phyloP scores from a whole-genome alignment of 1,140 invertebrate genomes.

The Bombus pascuorum region DNA sequence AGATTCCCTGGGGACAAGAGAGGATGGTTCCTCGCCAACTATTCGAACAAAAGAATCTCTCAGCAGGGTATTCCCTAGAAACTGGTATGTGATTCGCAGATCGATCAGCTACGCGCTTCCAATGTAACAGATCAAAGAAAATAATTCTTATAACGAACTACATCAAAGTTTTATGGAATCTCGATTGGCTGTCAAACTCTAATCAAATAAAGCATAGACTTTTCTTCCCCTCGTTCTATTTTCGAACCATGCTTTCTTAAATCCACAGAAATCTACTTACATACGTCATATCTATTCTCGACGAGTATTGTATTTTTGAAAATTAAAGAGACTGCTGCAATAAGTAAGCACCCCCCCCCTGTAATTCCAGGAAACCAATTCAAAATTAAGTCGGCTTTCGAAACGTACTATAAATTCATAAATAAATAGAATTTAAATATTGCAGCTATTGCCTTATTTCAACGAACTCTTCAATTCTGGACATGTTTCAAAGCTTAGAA shows the following conservation, averaged over 20 bases:
- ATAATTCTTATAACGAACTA: neutral
- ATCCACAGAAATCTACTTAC: too few species aligned
- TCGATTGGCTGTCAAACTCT: neutral
- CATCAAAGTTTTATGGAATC: neutral
- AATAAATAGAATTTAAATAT: too few species aligned
- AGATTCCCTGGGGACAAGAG: conserved; percentile 72
- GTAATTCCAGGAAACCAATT: too few species aligned
- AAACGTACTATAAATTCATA: too few species aligned
- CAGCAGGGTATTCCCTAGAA: conserved; percentile 45
- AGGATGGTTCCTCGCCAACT: neutral
- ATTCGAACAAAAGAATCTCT: conserved; percentile 41
- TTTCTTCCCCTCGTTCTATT: too few species aligned
- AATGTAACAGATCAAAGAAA: conserved; percentile 6
- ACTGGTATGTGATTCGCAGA: conserved; percentile 23
- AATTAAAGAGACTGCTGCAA: too few species aligned
- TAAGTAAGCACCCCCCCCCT: too few species aligned
- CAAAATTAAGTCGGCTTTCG: too few species aligned
- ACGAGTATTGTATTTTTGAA: too few species aligned
- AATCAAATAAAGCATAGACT: neutral
- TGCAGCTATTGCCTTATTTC: too few species aligned
- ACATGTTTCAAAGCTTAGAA: neutral
- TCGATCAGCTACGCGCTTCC: conserved; percentile 1
- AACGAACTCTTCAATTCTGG: neutral
- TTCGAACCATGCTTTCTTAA: too few species aligned
- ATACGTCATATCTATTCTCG: too few species aligned